Conservation (phyloP, 2,113 vertebrate genomes). For the Proterorhinus semilunaris region DNA sequence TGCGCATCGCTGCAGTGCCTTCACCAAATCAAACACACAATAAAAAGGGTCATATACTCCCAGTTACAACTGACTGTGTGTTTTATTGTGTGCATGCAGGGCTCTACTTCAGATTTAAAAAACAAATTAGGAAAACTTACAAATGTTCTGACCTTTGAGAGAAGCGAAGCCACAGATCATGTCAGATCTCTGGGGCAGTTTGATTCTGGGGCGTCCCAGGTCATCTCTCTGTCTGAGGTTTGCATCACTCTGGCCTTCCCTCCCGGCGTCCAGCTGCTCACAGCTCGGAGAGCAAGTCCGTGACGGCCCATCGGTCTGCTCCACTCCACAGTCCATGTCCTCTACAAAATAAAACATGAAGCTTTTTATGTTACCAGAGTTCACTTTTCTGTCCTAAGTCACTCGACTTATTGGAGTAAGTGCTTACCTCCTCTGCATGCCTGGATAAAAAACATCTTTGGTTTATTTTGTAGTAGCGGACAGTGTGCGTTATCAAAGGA, state of each 20-base stretch:
- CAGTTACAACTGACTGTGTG: not conserved
- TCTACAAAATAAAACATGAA: slow-evolving; percentile 53
- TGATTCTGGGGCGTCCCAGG: slow-evolving; percentile 74
- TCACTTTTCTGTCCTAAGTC: not conserved
- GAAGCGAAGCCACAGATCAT: slow-evolving; percentile 97
- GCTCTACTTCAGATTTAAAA: not conserved
- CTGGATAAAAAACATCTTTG: slow-evolving; percentile 98
- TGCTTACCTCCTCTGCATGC: slow-evolving; percentile 94
- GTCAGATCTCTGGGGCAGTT: slow-evolving; percentile 91
- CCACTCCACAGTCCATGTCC: slow-evolving; percentile 88
- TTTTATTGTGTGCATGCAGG: not conserved
- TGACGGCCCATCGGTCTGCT: slow-evolving; percentile 86
- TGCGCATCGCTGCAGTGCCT: slow-evolving; percentile 95
- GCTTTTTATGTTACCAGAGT: not conserved
- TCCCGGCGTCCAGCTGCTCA: slow-evolving; percentile 86
- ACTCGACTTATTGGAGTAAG: not conserved
- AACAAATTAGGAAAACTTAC: slow-evolving; percentile 43
- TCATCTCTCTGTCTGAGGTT: slow-evolving; percentile 71
- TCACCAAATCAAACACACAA: slow-evolving; percentile 16
- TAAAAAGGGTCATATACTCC: not conserved
- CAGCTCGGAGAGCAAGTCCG: slow-evolving; percentile 74
- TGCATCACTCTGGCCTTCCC: slow-evolving; percentile 68
- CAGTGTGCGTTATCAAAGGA: slow-evolving; percentile 92
- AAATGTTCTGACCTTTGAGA: slow-evolving; percentile 86
- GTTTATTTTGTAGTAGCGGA: slow-evolving; percentile 94